Base-by-base conservation (phyloP, 2,888 invertebrate genomes). In the Philhelius pedissequus region DNA sequence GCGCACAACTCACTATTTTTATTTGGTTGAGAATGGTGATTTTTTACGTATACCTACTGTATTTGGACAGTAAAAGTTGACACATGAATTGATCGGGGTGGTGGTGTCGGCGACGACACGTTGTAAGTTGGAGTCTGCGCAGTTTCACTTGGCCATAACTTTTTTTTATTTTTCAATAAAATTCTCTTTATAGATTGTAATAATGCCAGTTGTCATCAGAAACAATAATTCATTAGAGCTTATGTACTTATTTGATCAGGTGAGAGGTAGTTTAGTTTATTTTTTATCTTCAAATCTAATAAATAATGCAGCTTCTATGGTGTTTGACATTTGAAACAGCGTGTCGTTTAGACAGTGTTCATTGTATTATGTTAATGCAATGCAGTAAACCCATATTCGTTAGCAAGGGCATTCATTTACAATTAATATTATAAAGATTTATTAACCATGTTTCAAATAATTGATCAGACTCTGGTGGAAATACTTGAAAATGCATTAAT, bases 371-470 rank as follows among this genome's bases (percentile, higher is more conserved):
- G 68, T 35, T 66, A 62, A 70, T 74, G 15, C 9, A 45, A 30
- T 40, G 43, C 68, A 58, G n/a, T n/a, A n/a, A n/a, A n/a, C 48
- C 62, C 77, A 70, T 74, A 64, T 70, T 30, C 30, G 70, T 73
- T 48, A 22, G 64, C 58, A 58, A 79, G 52, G 20, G 62, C 68
- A 50, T 62, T 68, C 38, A 56, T 73, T 78, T 74, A 68, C 56
- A 78, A 78, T 78, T 25, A 25, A 25, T 22, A 25, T 64, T 82
- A 45, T 50, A 75, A 83, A 83, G 69, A 79, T 79, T 75, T 79
- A 83, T 68, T 64, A 60, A 60, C 70, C 62, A 71, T 25, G 43
- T 15, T 40, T 60, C 40, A 48, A 25, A 13, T 68, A 77, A 40
- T 73, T 62, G 68, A 66, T 45, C 45, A 7, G 56, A 25, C 43